phyloP scores from a whole-genome alignment of 2,797 vertebrate genomes.

The Tragelaphus oryx region DNA sequence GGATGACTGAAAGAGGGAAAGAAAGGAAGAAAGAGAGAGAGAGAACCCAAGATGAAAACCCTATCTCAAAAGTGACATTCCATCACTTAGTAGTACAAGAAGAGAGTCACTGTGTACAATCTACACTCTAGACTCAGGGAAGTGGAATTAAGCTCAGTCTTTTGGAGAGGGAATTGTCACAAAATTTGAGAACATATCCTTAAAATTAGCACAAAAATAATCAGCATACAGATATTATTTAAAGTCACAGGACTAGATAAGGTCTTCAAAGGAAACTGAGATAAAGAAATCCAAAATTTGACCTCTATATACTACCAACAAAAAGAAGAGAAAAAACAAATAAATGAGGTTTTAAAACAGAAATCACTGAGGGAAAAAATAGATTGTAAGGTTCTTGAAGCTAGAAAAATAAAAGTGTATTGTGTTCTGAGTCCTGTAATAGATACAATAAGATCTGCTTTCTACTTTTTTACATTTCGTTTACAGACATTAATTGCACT shows the following conservation, averaged over 20 bases:
- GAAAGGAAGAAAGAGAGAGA: background rate
- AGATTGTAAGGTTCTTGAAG: background rate
- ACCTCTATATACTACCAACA: background rate
- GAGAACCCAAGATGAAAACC: background rate
- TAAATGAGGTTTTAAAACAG: background rate
- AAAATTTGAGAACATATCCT: background rate
- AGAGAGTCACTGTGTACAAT: background rate
- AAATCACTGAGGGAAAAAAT: background rate
- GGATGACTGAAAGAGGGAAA: background rate
- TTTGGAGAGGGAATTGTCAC: background rate
- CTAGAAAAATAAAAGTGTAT: background rate
- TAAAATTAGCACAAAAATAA: background rate
- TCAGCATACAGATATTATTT: background rate
- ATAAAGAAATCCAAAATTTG: background rate
- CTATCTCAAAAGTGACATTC: background rate
- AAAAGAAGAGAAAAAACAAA: background rate
- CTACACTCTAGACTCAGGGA: background rate
- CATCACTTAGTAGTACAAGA: background rate
- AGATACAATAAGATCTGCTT: background rate
- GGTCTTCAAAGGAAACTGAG: background rate
- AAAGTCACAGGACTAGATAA: background rate
- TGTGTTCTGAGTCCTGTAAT: background rate
- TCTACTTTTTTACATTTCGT: background rate
- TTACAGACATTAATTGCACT: background rate
- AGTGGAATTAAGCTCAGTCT: background rate